Conservation (phyloP, 2,888 invertebrate genomes). For the Malthinus seriepunctatus region DNA sequence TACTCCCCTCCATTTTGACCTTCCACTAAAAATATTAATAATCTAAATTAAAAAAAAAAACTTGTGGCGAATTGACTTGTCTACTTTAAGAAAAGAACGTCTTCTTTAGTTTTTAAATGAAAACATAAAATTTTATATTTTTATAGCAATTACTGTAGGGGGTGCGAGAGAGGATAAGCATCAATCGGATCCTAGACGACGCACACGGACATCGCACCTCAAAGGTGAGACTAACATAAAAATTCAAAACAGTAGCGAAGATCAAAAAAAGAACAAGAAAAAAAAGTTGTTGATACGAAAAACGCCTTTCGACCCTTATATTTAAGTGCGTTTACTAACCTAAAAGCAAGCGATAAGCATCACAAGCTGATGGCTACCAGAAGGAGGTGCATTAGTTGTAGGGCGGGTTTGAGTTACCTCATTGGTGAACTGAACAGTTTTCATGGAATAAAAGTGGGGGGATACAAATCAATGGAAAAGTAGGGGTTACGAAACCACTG, state of each 20-base stretch:
- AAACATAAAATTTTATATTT: slow-evolving; percentile 1
- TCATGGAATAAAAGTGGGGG: slow-evolving; percentile 28
- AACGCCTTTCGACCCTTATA: slow-evolving; percentile 9
- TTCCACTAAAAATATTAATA: too few species aligned
- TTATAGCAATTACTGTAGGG: neutral
- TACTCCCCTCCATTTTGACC: too few species aligned
- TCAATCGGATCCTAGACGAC: slow-evolving; percentile 9
- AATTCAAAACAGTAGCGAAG: slow-evolving; percentile 28
- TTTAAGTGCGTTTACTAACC: slow-evolving; percentile 21
- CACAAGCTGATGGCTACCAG: slow-evolving; percentile 55
- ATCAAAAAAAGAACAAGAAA: slow-evolving; percentile 15
- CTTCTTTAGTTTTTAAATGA: too few species aligned
- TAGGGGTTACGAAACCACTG: slow-evolving; percentile 41
- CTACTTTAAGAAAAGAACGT: too few species aligned
- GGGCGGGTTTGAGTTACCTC: slow-evolving; percentile 40
- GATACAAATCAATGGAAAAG: slow-evolving; percentile 48
- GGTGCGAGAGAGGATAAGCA: neutral
- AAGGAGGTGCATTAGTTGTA: slow-evolving; percentile 43
- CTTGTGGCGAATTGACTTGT: too few species aligned
- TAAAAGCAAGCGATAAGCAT: slow-evolving; percentile 48
- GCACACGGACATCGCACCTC: slow-evolving; percentile 24
- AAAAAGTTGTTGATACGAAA: slow-evolving; percentile 18
- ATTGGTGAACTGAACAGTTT: slow-evolving; percentile 41
- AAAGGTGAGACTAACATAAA: slow-evolving; percentile 30
- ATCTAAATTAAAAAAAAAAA: too few species aligned